Evolutionary conservation across 2,797 vertebrate genomes (phyloP).

Genomic region (Ispidina lecontei): DNA sequence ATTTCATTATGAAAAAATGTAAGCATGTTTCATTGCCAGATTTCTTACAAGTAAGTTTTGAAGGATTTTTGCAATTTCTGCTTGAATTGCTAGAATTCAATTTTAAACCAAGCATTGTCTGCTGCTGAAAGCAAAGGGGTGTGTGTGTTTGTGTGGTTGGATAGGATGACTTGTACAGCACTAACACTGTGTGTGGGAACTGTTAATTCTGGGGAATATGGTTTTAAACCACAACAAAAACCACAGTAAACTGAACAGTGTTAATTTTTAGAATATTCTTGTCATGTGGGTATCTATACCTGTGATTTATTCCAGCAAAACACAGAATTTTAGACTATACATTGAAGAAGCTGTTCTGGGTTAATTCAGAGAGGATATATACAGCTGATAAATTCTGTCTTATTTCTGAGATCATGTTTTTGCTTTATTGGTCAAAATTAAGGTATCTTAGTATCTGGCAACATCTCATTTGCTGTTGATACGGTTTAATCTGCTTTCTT

Average conservation of each 20-base stretch:
- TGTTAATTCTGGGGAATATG: neutral
- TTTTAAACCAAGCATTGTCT: neutral
- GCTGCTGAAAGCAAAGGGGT: neutral
- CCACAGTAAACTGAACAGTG: neutral
- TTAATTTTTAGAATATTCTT: neutral
- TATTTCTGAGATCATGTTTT: neutral
- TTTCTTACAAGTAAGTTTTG: conserved; percentile 60
- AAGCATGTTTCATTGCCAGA: conserved; percentile 61
- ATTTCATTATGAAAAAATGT: conserved; percentile 67
- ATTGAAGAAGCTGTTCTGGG: neutral
- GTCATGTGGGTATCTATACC: rapidly evolving
- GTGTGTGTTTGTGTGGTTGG: neutral
- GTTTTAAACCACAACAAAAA: neutral
- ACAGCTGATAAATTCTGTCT: neutral
- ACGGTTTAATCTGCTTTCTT: neutral
- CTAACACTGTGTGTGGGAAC: neutral
- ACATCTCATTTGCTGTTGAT: neutral
- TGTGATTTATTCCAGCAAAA: neutral
- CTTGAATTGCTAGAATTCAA: neutral
- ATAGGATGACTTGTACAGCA: neutral
- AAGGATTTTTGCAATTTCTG: conserved; percentile 24
- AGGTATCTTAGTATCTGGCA: neutral
- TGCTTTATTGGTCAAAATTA: neutral
- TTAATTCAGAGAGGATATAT: neutral
- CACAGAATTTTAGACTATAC: neutral